phyloP scores from a whole-genome alignment of 2,797 vertebrate species.

The Eulemur albifrons region DNA sequence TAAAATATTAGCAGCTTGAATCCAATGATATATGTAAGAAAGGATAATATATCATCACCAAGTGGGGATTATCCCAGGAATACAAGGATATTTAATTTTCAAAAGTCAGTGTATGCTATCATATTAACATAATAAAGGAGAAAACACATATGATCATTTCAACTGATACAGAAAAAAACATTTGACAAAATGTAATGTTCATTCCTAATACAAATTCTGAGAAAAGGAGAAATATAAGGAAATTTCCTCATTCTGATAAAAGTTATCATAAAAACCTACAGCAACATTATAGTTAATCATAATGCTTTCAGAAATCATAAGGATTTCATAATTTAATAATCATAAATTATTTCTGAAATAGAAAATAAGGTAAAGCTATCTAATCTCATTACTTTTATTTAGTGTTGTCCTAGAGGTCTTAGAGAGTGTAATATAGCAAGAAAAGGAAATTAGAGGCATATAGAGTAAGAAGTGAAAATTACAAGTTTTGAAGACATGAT shows the following conservation, averaged over 20 bases:
- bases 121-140: background rate
- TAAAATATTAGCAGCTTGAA: background rate
- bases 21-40: background rate
- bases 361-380: background rate
- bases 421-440: background rate
- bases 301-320: background rate
- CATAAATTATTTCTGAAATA: background rate
- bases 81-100: background rate
- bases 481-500: background rate
- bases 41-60: background rate
- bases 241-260: background rate
- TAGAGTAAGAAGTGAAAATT: background rate
- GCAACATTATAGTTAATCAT: background rate
- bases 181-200: background rate
- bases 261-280: background rate
- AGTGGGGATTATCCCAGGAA: background rate
- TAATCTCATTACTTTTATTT: background rate
- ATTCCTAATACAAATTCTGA: slow-evolving; percentile 17
- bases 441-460: background rate
- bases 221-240: background rate
- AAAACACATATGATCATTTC: background rate
- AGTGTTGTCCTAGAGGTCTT: background rate
- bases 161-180: background rate
- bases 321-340: background rate
- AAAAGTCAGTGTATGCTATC: background rate